These are phyloP conservation scores for Lates calcarifer DNA, from an alignment of 2,113 vertebrate genomes.

Conservation along the genomic window DNA sequence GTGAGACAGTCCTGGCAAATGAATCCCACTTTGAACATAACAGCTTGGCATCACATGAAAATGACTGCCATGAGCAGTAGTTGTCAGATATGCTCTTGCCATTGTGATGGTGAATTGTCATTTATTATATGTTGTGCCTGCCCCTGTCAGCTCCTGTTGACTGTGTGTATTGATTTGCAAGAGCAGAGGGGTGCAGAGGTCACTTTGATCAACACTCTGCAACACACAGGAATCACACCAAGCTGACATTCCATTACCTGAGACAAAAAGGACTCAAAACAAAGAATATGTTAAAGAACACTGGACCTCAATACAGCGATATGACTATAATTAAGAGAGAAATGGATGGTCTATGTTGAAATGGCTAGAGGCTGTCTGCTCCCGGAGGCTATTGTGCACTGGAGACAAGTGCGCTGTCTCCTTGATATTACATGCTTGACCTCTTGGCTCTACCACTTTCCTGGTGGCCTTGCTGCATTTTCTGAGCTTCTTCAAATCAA, in stretches of 20 bases:
- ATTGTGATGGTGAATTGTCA: conserved; percentile 86
- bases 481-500: conserved; percentile 63
- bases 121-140: conserved; percentile 93
- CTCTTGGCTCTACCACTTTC: conserved; percentile 63
- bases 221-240: conserved; percentile 82
- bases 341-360: conserved; percentile 79
- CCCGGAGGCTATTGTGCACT: conserved; percentile 80
- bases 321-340: conserved; percentile 92
- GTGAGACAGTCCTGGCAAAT: conserved; percentile 88
- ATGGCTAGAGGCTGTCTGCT: conserved; percentile 69
- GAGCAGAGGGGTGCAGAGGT: conserved; percentile 88
- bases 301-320: conserved; percentile 85
- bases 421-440: conserved; percentile 83
- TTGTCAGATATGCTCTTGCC: conserved; percentile 89
- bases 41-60: conserved; percentile 90
- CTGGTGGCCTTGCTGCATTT: conserved; percentile 38
- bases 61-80: conserved; percentile 89
- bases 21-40: conserved; percentile 92
- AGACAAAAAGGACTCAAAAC: conserved; percentile 87
- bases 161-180: conserved; percentile 91
- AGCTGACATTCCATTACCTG: conserved; percentile 93
- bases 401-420: conserved; percentile 74
- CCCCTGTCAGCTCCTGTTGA: conserved; percentile 87
- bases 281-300: conserved; percentile 90
- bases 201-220: conserved; percentile 92